These are phyloP conservation scores for Lateolabrax maculatus DNA, from an alignment of 2,797 vertebrate species.

Conservation along the genomic window DNA sequence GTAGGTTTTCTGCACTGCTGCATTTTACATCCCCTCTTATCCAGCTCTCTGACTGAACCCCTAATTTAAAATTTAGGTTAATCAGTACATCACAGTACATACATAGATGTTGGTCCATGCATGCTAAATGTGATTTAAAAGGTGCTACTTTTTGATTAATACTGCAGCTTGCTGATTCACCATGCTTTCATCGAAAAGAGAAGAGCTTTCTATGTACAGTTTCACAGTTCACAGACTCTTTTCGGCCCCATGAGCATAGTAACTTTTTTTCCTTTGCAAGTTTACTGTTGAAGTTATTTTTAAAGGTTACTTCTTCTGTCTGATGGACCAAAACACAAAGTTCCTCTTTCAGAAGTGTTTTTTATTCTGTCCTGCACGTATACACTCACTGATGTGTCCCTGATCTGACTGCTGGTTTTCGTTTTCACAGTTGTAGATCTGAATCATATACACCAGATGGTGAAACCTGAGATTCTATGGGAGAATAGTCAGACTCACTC, in stretches of 20 bases:
- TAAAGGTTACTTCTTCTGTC: not conserved
- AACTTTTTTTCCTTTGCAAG: not conserved
- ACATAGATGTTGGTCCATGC: too few species aligned
- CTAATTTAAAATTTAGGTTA: too few species aligned
- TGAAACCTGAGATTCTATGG: not conserved
- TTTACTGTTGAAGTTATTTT: not conserved
- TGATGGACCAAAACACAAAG: not conserved
- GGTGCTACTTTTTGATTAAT: not conserved
- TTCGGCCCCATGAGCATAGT: not conserved
- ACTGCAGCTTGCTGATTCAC: not conserved
- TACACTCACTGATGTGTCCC: not conserved
- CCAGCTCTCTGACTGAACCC: too few species aligned
- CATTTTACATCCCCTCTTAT: too few species aligned
- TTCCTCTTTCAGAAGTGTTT: conserved; percentile 3
- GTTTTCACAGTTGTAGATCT: not conserved
- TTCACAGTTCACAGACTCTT: not conserved
- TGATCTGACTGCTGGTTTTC: too few species aligned
- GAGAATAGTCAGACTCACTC: too few species aligned
- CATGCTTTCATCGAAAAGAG: too few species aligned
- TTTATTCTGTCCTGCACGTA: not conserved
- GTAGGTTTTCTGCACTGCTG: too few species aligned
- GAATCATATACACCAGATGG: not conserved
- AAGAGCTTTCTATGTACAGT: too few species aligned
- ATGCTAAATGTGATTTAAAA: not conserved
- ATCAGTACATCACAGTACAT: too few species aligned